phyloP scores from a whole-genome alignment of 2,797 vertebrate genomes.

The Bufotes viridis region DNA sequence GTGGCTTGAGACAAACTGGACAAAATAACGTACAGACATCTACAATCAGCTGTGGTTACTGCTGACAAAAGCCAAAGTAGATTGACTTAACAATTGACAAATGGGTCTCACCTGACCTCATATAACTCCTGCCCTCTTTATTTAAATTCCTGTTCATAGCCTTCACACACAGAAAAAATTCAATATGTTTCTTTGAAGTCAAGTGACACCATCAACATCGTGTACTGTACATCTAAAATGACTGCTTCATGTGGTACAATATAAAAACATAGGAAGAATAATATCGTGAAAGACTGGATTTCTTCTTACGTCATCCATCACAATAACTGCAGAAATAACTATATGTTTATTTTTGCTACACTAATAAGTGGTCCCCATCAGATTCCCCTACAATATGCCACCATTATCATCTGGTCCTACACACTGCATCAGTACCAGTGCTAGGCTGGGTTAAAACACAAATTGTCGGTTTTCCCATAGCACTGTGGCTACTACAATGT shows the following conservation, averaged over 20 bases:
- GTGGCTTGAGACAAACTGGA: constrained; percentile 1
- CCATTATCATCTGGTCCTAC: too few species aligned
- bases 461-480: too few species aligned
- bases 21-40: constrained; percentile 30
- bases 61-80: constrained; percentile 17
- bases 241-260: background rate
- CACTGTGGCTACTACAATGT: too few species aligned
- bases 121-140: constrained; percentile 28
- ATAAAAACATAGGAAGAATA: background rate
- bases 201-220: constrained; percentile 3
- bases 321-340: background rate
- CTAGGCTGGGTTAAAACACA: too few species aligned
- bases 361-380: background rate
- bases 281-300: background rate
- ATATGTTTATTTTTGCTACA: background rate
- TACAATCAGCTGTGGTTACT: constrained; percentile 3
- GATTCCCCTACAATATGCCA: background rate
- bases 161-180: constrained; percentile 8
- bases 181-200: constrained; percentile 7
- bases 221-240: constrained; percentile 8
- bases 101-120: constrained; percentile 41
- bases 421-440: too few species aligned
- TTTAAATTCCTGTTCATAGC: constrained; percentile 36
- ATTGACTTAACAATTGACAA: constrained; percentile 43
- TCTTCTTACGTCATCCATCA: background rate